phyloP scores from a whole-genome alignment of 2,888 invertebrate genomes.

The Cheilosia vulpina region DNA sequence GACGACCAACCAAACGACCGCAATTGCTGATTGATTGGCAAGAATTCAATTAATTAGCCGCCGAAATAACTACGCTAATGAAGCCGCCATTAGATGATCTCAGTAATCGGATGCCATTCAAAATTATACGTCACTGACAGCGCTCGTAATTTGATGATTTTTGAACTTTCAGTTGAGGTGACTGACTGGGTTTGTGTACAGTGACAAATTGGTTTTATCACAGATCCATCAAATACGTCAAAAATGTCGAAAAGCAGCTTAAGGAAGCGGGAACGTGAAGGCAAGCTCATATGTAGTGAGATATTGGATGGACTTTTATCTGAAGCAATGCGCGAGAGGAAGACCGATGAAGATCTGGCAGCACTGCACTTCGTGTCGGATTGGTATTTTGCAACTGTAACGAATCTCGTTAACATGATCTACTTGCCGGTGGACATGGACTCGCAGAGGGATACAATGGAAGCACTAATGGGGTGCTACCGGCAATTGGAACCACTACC shows the following conservation, averaged over 20 bases:
- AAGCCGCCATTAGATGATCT: neutral
- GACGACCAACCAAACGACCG: slow-evolving; percentile 11
- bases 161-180: neutral
- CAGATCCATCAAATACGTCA: neutral
- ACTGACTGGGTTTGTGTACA: neutral
- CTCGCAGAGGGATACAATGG: neutral
- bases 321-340: neutral
- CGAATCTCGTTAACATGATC: slow-evolving; percentile 55
- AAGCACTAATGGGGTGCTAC: slow-evolving; percentile 16
- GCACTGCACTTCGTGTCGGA: slow-evolving; percentile 40
- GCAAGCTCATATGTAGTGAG: slow-evolving; percentile 11
- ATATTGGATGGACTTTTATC: slow-evolving; percentile 26
- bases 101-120: slow-evolving; percentile 16
- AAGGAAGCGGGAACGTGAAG: slow-evolving; percentile 7
- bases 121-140: slow-evolving; percentile 30
- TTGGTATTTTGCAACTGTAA: slow-evolving; percentile 54
- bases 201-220: neutral
- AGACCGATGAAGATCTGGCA: neutral
- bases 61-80: slow-evolving; percentile 2
- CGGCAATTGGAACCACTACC: slow-evolving; percentile 35
- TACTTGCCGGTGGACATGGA: slow-evolving; percentile 37
- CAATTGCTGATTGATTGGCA: slow-evolving; percentile 54
- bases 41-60: slow-evolving; percentile 52
- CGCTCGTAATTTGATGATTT: slow-evolving; percentile 8
- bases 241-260: neutral